Evolutionary conservation across 37 sponge, comb jelly and placozoan genomes (phyloP).

Genomic region (Halichondria panicea): DNA sequence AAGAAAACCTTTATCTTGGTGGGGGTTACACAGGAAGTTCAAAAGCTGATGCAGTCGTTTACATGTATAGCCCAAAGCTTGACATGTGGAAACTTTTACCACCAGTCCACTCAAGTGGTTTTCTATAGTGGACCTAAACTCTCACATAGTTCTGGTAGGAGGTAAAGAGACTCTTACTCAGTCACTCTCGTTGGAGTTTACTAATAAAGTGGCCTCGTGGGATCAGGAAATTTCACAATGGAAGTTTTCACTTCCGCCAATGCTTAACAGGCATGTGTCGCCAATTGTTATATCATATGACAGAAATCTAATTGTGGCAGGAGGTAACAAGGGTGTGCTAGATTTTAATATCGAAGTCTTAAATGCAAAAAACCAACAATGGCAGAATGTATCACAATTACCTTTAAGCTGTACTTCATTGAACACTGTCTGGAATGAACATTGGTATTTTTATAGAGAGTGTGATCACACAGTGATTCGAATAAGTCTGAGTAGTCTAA

Average conservation of each 20-base stretch:
- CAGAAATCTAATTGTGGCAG: conserved; percentile 12
- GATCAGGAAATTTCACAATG: background rate
- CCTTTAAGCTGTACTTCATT: conserved; percentile 26
- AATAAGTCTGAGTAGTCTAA: too few relatives aligned
- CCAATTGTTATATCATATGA: conserved; percentile 15
- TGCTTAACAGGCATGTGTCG: conserved; percentile 11
- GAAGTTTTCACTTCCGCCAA: conserved; percentile 20
- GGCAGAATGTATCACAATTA: conserved; percentile 9
- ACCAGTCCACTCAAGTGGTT: conserved; percentile 37
- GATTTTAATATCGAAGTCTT: conserved; percentile 27
- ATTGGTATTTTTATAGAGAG: background rate
- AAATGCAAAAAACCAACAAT: background rate
- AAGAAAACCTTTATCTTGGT: conserved; percentile 16
- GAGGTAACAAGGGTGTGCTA: conserved; percentile 19
- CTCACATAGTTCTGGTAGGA: conserved; percentile 19
- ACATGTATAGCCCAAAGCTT: conserved; percentile 1
- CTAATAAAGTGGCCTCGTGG: conserved; percentile 28
- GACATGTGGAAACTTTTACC: conserved; percentile 36
- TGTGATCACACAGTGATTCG: too few relatives aligned
- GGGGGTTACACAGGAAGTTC: conserved; percentile 20
- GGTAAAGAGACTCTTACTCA: conserved; percentile 24
- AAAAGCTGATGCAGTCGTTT: conserved; percentile 11
- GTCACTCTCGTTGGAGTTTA: background rate
- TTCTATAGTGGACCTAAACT: conserved; percentile 8
- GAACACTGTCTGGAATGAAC: background rate